Evolutionary conservation across 2,888 invertebrate species (phyloP).

Genomic region (Acanthosepion pharaonis): DNA sequence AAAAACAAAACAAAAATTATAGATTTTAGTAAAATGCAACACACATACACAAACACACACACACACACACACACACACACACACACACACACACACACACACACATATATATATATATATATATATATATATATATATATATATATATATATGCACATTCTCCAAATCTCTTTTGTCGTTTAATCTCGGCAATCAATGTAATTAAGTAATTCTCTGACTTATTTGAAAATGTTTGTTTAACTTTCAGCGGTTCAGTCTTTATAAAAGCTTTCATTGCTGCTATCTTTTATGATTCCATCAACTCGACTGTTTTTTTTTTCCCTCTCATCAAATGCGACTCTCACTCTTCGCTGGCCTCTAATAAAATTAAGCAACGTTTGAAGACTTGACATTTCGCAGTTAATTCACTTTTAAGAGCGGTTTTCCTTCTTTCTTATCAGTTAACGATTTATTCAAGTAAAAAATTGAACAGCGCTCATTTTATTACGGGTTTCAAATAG

Average conservation of each 20-base stretch:
- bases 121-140: background rate
- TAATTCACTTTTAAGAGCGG: background rate
- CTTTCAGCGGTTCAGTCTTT: background rate
- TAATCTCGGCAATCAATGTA: background rate
- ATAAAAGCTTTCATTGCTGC: background rate
- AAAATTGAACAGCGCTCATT: background rate
- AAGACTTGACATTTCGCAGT: background rate
- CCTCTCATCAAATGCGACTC: background rate
- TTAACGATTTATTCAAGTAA: background rate
- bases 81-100: background rate
- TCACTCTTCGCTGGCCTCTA: background rate
- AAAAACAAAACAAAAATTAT: no score
- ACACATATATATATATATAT: background rate
- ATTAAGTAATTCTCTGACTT: slow-evolving; percentile 1
- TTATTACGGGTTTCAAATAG: background rate
- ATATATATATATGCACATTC: background rate
- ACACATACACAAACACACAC: no score
- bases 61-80: no score
- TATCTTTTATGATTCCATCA: background rate
- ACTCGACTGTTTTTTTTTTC: background rate
- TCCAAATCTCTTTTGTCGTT: background rate
- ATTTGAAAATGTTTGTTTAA: background rate
- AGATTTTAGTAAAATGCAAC: no score
- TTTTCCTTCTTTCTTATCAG: background rate
- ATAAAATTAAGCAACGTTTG: background rate